Evolutionary conservation across 2,113 vertebrate genomes (phyloP).

Genomic region (Megaceryle maxima): DNA sequence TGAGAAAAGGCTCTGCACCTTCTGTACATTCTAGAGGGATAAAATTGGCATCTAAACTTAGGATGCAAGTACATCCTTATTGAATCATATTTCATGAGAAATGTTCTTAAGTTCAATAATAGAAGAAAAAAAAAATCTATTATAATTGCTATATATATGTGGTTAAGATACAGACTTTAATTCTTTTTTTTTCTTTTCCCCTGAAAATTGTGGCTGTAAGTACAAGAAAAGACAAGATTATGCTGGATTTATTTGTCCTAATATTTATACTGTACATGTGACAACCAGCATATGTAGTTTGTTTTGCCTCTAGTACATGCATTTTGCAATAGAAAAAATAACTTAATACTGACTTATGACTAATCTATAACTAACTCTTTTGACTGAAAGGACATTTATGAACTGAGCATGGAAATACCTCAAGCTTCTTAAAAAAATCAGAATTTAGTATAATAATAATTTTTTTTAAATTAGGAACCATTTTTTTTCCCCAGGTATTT

Average conservation of each 20-base stretch:
- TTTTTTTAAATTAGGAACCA: not conserved
- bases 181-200: not conserved
- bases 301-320: not conserved
- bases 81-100: not conserved
- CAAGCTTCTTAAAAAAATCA: not conserved
- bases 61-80: not conserved
- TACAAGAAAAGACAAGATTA: not conserved
- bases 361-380: not conserved
- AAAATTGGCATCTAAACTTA: not conserved
- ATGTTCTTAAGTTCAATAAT: not conserved
- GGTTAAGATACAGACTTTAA: not conserved
- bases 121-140: not conserved
- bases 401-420: not conserved
- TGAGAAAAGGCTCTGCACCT: not conserved
- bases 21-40: not conserved
- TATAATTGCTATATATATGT: not conserved
- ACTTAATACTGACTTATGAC: not conserved
- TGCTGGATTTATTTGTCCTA: not conserved
- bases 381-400: not conserved
- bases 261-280: not conserved
- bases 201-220: not conserved
- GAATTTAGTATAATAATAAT: not conserved
- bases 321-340: not conserved
- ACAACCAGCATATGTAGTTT: not conserved
- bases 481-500: not conserved